Base-by-base conservation (phyloP, 2,888 invertebrate species). In the Caenorhabditis angaria region DNA sequence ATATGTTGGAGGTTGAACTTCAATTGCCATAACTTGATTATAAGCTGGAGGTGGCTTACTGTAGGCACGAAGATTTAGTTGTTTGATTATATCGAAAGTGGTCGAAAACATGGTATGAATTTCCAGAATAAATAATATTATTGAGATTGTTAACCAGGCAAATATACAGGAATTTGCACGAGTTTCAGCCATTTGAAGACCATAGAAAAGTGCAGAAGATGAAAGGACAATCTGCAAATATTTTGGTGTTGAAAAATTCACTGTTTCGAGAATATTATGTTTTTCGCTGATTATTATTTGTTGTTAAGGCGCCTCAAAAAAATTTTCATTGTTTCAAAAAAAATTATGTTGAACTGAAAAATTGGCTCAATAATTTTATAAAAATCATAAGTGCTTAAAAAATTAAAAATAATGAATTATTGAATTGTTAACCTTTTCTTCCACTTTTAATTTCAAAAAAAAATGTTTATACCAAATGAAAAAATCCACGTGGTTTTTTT, bases 101-200 rank as follows among this genome's bases (percentile, higher is more conserved):
- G 76, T 75, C 12, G 74, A 72, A 59, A 78, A 78, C 78, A 78
- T 78, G 14, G 70, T 73, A 47, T 78, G 78, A 47, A 78, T 75
- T 29, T 78, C 78, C 58, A 70, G 47, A 60, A 78, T 72, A 47
- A 78, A 78, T 51, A 76, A 63, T 22, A 78, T 64, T 35, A 78
- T 72, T 5, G 76, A 78, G 8, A 76, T 62, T 25, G 75, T 68
- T 5, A 78, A 56, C 78, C 78, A 78, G 25, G 69, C 62, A 22
- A 78, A 72, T 48, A 73, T 72, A 0, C 65, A 63, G 1, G 72
- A 61, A 25, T 69, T 70, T 18, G 74, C 65, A 8, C 55, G 64
- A 18, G 76, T 70, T 32, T 78, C 78, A 59, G 74, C 78, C 66
- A 76, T 66, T 59, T 78, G 78, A 18, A 78, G 73, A 8, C 78